Evolutionary conservation across 2,113 vertebrate species (phyloP), one percentile per base, ranked within the genome.

Genomic region (mouse (Mus musculus)): DNA sequence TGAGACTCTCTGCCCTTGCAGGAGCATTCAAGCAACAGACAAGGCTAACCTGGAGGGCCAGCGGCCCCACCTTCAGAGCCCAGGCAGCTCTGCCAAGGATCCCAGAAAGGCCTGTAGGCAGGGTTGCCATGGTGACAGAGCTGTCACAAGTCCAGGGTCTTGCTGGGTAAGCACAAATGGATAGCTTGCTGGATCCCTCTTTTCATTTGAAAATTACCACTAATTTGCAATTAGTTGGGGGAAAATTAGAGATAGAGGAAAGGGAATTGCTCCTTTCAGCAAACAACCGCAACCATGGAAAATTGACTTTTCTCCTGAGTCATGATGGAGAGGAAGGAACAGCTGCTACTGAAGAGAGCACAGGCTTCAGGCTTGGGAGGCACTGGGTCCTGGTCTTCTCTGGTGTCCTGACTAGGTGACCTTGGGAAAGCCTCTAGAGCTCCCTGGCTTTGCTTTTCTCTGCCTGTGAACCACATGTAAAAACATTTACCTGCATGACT

Each of bases 221-320:
- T 98, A 97, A 97, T 98, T 95, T 97, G 94, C 97, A 97, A 97
- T 97, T 98, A 98, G 96, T 95, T 97, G 97, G 90, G 96, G 49
- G 94, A 97, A 98, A 98, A 98, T 96, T 96, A 91, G 90, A 97
- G 94, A 88, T 87, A 85, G 92, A 95, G 67, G 76, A 90, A 95
- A 96, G 82, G 95, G 96, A 98, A 97, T 96, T 97, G 96, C 90
- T 97, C 89, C 91, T 97, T 97, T 97, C 73, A 97, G 96, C 96
- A 97, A 97, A 97, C 96, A 97, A 75, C 85, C 90, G n/a, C 19
- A 2, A 90, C 67, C 63, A 87, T 69, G 69, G 33, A 82, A 97
- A 97, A 96, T 4, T 93, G 95, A 97, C 96, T 95, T 95, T 93
- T 93, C 92, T 95, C 80, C 13, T 1, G 88, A 90, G 84, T 97